Evolutionary conservation across 2,888 invertebrate genomes (phyloP).

Genomic region (Athalia circularis): DNA sequence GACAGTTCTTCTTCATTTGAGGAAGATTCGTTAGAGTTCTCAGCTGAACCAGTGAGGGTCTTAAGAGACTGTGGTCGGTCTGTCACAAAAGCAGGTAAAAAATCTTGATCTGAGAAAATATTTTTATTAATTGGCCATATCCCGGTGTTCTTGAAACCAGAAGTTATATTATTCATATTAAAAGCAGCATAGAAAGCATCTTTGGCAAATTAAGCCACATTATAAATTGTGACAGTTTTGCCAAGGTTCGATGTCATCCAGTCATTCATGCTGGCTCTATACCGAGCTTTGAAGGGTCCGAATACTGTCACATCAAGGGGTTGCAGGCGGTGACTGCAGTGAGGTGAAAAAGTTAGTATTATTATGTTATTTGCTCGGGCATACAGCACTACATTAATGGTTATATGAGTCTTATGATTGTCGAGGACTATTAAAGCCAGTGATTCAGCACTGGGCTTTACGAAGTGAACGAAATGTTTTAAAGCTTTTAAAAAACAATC

Average conservation of each 20-base stretch:
- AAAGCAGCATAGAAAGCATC: conserved; percentile 55
- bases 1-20: too few relatives aligned
- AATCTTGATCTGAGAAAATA: conserved; percentile 12
- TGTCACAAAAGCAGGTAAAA: conserved; percentile 2
- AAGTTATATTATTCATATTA: conserved; percentile 57
- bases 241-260: conserved; percentile 62
- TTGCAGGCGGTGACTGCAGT: conserved; percentile 53
- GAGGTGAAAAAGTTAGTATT: conserved; percentile 52
- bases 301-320: conserved; percentile 60
- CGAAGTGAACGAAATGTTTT: conserved; percentile 62
- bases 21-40: too few relatives aligned
- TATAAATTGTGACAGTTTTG: conserved; percentile 63
- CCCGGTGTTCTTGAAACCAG: conserved; percentile 57
- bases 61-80: too few relatives aligned
- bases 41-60: too few relatives aligned
- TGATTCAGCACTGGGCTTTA: conserved; percentile 56
- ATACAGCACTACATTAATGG: conserved; percentile 59
- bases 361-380: conserved; percentile 67
- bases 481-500: conserved; percentile 60
- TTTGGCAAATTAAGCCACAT: conserved; percentile 56
- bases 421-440: conserved; percentile 62
- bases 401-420: conserved; percentile 62
- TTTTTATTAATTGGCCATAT: conserved; percentile 54
- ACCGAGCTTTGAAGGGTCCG: conserved; percentile 54
- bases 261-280: conserved; percentile 59